A percentile compares a stretch with the other conserved stretches of the same genome.
These are phyloP conservation scores for Meiosimyza decipiens DNA, from an alignment of 2,888 invertebrate genomes.

Conservation along the genomic window DNA sequence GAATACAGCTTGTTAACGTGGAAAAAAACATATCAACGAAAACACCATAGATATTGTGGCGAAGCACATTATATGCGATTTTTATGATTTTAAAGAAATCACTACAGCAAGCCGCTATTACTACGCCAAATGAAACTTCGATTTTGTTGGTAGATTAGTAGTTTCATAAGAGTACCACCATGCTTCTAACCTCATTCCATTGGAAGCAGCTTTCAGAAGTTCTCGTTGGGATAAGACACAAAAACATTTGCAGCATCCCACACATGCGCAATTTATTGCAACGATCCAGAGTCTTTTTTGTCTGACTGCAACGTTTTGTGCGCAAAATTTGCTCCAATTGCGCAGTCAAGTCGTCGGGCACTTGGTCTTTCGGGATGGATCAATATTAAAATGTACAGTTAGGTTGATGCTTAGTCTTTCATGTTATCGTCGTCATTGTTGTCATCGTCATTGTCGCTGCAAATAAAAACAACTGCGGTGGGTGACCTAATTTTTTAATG, in stretches of 20 bases:
- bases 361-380: constrained; percentile 11
- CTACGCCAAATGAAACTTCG: too few relatives aligned
- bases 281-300: background rate
- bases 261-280: background rate
- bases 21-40: too few relatives aligned
- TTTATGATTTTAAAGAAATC: too few relatives aligned
- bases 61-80: too few relatives aligned
- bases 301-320: constrained; percentile 31
- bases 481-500: constrained; percentile 29
- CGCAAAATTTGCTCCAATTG: constrained; percentile 63
- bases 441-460: background rate
- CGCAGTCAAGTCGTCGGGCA: constrained; percentile 49
- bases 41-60: too few relatives aligned
- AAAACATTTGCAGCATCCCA: constrained; percentile 39
- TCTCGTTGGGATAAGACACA: constrained; percentile 55
- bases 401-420: constrained; percentile 25
- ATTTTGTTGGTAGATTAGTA: too few relatives aligned
- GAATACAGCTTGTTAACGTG: too few relatives aligned
- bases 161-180: too few relatives aligned
- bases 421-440: background rate
- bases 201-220: too few relatives aligned
- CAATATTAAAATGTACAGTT: constrained; percentile 23
- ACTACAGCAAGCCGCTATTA: too few relatives aligned
- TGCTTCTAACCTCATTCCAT: too few relatives aligned
- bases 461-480: constrained; percentile 22